Evolutionary conservation across 2,797 vertebrate genomes (phyloP).

Genomic region (Garrulus glandarius): DNA sequence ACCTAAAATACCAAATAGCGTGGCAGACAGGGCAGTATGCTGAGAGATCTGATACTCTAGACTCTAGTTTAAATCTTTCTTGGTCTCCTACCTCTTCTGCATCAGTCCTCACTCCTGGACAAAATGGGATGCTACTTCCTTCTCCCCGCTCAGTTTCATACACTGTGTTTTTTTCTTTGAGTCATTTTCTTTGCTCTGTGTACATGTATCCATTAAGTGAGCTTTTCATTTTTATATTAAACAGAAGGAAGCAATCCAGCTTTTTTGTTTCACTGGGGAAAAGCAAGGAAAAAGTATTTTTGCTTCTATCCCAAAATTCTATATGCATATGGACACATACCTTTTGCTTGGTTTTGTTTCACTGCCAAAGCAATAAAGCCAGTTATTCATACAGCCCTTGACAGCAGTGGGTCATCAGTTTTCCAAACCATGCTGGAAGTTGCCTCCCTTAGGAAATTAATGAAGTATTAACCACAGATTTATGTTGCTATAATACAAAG

Average conservation of each 20-base stretch:
- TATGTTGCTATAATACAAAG: slow-evolving; percentile 41
- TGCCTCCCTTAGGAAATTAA: slow-evolving; percentile 42
- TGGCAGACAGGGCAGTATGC: background rate
- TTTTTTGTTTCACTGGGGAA: background rate
- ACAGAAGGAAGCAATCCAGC: background rate
- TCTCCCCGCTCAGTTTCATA: background rate
- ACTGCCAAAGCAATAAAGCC: slow-evolving; percentile 23
- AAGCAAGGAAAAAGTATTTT: background rate
- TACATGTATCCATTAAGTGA: background rate
- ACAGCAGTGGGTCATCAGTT: slow-evolving; percentile 26
- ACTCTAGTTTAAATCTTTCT: background rate
- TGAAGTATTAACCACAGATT: slow-evolving; percentile 25
- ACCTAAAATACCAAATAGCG: background rate
- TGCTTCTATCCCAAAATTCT: background rate
- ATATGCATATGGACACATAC: background rate
- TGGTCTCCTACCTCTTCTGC: background rate
- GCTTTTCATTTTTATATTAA: background rate
- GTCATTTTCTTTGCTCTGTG: background rate
- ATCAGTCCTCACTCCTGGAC: background rate
- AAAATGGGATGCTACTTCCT: background rate
- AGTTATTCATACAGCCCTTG: background rate
- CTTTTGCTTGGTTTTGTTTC: slow-evolving; percentile 1
- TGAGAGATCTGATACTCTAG: background rate
- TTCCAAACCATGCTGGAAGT: slow-evolving; percentile 14
- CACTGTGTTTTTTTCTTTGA: background rate